A percentile compares a stretch with the other conserved stretches of the same genome.
Evolutionary conservation across 2,888 invertebrate genomes (phyloP).

Genomic region (Rhagium mordax): DNA sequence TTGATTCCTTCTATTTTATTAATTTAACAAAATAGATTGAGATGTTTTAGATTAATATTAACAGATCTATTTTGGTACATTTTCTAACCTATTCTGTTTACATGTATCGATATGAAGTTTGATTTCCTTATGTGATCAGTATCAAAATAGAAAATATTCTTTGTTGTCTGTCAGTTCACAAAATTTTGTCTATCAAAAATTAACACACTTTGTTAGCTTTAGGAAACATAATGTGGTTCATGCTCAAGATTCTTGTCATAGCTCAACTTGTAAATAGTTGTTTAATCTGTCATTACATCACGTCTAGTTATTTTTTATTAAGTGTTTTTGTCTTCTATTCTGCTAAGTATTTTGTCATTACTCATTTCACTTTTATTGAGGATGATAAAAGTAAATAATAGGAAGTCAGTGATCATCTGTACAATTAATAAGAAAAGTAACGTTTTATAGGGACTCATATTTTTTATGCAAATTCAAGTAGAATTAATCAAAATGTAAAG

Average conservation of each 20-base stretch:
- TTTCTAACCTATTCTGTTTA: no score
- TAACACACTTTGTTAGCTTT: constrained; percentile 35
- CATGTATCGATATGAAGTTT: no score
- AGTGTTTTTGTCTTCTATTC: constrained; percentile 7
- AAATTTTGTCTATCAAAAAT: constrained; percentile 31
- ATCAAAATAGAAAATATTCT: no score
- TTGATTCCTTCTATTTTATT: no score
- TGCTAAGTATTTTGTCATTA: constrained; percentile 32
- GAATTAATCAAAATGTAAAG: constrained; percentile 43
- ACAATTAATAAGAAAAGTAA: constrained; percentile 45
- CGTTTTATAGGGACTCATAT: constrained; percentile 49
- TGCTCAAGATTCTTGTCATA: constrained; percentile 60
- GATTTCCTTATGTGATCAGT: no score
- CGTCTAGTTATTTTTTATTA: constrained; percentile 31
- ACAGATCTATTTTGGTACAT: no score
- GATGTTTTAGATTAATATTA: no score
- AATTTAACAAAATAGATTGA: no score
- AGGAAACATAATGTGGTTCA: constrained; percentile 52
- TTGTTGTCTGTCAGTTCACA: not conserved
- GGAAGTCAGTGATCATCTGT: constrained; percentile 41
- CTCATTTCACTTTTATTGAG: constrained; percentile 33
- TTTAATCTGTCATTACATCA: constrained; percentile 46
- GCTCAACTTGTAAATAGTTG: constrained; percentile 57
- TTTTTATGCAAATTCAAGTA: constrained; percentile 45
- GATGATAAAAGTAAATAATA: constrained; percentile 37